A percentile compares a stretch with the other conserved stretches of the same genome.
phyloP scores from a whole-genome alignment of 1,140 invertebrate species.

The Sarcophaga bullata region DNA sequence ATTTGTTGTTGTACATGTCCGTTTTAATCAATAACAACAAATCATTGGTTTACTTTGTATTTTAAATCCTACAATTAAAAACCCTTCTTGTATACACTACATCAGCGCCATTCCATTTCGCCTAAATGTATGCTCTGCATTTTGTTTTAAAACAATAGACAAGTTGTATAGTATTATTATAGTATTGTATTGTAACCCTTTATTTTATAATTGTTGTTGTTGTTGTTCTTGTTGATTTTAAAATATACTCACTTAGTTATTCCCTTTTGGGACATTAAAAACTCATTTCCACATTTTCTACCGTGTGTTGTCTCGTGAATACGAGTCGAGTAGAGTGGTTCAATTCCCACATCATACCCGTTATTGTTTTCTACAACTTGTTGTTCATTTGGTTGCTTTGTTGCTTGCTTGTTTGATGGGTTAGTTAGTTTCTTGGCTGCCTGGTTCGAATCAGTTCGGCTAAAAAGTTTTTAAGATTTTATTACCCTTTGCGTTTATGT shows the following conservation, averaged over 20 bases:
- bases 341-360: constrained; percentile 39
- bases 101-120: background rate
- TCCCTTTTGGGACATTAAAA: constrained; percentile 65
- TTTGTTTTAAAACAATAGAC: background rate
- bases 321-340: background rate
- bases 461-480: constrained; percentile 9
- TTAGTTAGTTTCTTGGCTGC: constrained; percentile 12
- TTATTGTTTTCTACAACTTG: constrained; percentile 45
- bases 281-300: constrained; percentile 55
- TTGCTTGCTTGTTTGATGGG: background rate
- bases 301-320: background rate
- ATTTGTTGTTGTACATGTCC: constrained; percentile 48
- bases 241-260: constrained; percentile 46
- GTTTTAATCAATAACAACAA: constrained; percentile 65
- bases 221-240: background rate
- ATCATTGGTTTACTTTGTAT: constrained; percentile 63
- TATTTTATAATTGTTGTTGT: background rate
- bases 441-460: background rate
- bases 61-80: constrained; percentile 53
- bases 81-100: background rate
- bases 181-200: no score
- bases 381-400: constrained; percentile 40
- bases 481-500: background rate
- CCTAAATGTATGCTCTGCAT: background rate
- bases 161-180: no score